phyloP scores from a whole-genome alignment of 2,113 vertebrate genomes.

The Numenius arquata region DNA sequence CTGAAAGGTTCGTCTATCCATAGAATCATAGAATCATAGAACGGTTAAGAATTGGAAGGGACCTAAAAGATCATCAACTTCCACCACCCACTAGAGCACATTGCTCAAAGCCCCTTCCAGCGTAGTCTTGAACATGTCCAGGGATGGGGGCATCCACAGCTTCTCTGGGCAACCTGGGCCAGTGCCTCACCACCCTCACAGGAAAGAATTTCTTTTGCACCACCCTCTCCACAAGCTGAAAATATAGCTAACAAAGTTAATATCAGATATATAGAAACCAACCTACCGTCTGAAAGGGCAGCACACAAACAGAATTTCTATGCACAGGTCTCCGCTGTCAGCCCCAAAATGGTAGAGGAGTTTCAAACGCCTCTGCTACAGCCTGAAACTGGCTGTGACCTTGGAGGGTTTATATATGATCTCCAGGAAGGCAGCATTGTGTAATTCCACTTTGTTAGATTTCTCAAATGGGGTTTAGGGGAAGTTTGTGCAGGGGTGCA shows the following conservation, averaged over 20 bases:
- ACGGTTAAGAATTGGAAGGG: too few relatives aligned
- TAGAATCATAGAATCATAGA: too few relatives aligned
- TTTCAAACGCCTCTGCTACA: not conserved
- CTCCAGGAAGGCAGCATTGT: not conserved
- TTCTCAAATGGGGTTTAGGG: not conserved
- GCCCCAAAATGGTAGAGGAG: not conserved
- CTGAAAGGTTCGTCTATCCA: not conserved
- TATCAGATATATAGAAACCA: not conserved
- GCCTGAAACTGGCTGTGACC: not conserved
- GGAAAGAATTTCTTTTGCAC: too few relatives aligned
- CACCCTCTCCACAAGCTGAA: not conserved
- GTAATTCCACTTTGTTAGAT: not conserved
- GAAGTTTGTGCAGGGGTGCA: not conserved
- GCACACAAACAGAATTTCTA: not conserved
- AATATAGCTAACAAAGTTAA: not conserved
- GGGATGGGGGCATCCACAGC: too few relatives aligned
- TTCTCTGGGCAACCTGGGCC: too few relatives aligned
- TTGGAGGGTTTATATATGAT: not conserved
- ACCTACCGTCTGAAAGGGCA: not conserved
- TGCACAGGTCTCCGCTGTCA: not conserved
- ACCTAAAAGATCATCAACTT: too few relatives aligned
- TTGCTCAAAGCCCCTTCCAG: too few relatives aligned
- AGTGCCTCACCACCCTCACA: too few relatives aligned
- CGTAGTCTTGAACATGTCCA: too few relatives aligned
- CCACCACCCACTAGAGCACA: too few relatives aligned